Percentiles rank a stretch among this genome's conserved stretches.
phyloP scores from a whole-genome alignment of 2,888 invertebrate genomes.

The Encarsia formosa region DNA sequence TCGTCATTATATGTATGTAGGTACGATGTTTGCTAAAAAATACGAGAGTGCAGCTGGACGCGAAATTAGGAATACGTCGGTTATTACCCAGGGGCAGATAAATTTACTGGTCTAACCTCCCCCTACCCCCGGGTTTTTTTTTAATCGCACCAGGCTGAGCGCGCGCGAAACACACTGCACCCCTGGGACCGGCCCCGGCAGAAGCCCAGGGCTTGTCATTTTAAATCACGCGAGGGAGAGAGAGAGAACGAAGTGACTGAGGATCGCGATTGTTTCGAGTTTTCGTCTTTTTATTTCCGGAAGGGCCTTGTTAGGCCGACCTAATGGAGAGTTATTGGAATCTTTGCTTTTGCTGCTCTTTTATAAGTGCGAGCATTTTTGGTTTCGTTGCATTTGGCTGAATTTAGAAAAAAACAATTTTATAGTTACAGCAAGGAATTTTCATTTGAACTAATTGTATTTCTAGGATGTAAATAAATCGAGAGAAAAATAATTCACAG shows the following conservation, averaged over 20 bases:
- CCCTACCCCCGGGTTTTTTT: conserved; percentile 13
- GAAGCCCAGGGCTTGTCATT: conserved; percentile 16
- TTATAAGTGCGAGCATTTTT: no score
- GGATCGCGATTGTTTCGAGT: conserved; percentile 1
- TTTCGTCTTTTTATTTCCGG: neutral
- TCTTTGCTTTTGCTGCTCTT: no score
- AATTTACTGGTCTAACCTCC: conserved; percentile 19
- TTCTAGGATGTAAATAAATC: no score
- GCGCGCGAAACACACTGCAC: conserved; percentile 23
- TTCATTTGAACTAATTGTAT: no score
- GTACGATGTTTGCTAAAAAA: no score
- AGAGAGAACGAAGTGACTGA: neutral
- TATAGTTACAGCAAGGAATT: no score
- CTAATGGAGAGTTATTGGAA: neutral
- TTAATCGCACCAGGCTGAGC: conserved; percentile 16
- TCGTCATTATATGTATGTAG: neutral
- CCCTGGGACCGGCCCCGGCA: conserved; percentile 14
- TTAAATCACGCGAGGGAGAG: conserved; percentile 17
- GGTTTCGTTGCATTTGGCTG: no score
- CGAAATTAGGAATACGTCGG: conserved; percentile 24
- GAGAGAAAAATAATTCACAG: no score
- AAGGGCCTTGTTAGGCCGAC: neutral
- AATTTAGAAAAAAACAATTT: no score
- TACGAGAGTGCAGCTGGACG: neutral
- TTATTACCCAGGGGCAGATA: conserved; percentile 27